These are phyloP conservation scores for Kryptolebias marmoratus DNA, from an alignment of 2,113 vertebrate species.

Conservation along the genomic window DNA sequence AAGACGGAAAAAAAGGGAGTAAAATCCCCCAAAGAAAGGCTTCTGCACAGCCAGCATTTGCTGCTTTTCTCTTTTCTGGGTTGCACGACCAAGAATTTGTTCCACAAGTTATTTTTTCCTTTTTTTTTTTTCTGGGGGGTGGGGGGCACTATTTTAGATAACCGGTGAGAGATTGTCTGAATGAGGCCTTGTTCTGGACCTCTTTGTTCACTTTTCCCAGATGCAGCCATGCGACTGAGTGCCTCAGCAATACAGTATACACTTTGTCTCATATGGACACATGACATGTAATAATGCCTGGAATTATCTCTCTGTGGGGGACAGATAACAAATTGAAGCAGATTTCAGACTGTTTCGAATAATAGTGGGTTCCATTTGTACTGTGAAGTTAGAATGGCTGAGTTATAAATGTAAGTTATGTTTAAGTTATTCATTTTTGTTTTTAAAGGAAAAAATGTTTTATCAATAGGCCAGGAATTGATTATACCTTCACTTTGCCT, in stretches of 20 bases:
- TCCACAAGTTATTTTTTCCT: slow-evolving; percentile 1
- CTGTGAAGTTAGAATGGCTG: too few relatives aligned
- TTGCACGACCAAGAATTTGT: slow-evolving; percentile 15
- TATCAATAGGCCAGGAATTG: neutral
- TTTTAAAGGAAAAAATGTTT: too few relatives aligned
- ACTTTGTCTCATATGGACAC: slow-evolving; percentile 52
- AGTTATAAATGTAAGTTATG: too few relatives aligned
- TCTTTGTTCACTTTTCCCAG: slow-evolving; percentile 29
- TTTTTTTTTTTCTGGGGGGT: slow-evolving; percentile 7
- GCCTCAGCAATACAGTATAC: slow-evolving; percentile 27
- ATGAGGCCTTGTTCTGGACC: slow-evolving; percentile 58
- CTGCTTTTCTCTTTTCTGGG: slow-evolving; percentile 20
- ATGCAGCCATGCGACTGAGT: slow-evolving; percentile 21
- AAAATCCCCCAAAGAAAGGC: slow-evolving; percentile 2
- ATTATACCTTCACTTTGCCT: neutral
- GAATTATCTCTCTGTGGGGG: slow-evolving; percentile 58
- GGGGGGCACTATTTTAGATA: slow-evolving; percentile 47
- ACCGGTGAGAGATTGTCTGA: slow-evolving; percentile 34
- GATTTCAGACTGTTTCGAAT: slow-evolving; percentile 40
- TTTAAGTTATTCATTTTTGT: too few relatives aligned
- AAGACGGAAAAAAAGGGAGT: slow-evolving; percentile 22
- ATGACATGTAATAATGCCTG: slow-evolving; percentile 42
- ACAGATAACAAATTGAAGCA: slow-evolving; percentile 60
- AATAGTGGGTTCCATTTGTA: neutral
- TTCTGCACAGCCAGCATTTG: slow-evolving; percentile 10